Evolutionary conservation across 53 echinoderm and acorn worm genomes (phyloP), one percentile per base, ranked within the genome.

Genomic region (Holothuria leucospilota): DNA sequence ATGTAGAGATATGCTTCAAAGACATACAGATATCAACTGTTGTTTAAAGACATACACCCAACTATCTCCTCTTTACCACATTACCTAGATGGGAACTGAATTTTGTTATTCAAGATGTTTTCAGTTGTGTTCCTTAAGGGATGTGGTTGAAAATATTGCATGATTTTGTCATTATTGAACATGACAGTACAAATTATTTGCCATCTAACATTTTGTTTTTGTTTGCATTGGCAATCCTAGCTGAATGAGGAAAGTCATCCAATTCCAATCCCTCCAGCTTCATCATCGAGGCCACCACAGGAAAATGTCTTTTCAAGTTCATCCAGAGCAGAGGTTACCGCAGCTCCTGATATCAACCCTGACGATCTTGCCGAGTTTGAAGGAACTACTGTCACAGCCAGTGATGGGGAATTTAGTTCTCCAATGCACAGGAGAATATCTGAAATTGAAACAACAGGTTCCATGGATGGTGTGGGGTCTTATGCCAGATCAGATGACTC

Each of bases 331-430:
- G 72, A 73, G 29, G 27, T 20, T 11, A 29, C 20, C 21, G n/a
- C 56, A 0, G 59, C 78, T 23, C 96, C 96, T 42, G 91, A 93
- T 56, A 86, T 96, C 15, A 91, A 93, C 62, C 96, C 96, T 0
- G 90, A 96, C 21, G 96, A 93, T 26, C 91, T 96, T 41, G 82
- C 93, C 3, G 91, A 96, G 66, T 96, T 90, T 85, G 93, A 96
- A 56, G 65, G 39, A 20, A 11, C 65, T 49, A 21, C 82, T 7
- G 13, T 63, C 30, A 78, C 51, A 23, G 29, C 78, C 21, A 29
- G 23, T 51, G 78, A 51, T 53, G 78, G 78, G 2, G 79, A 78
- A 25, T 58, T 10, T 16, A 28, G 28, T 51, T 62, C 82, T 6
- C 20, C 62, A n/a, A 29, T 23, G 8, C 65, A 21, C 38, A 40